Evolutionary conservation across 1,140 invertebrate genomes (phyloP).

Genomic region (Microvelia longipes): DNA sequence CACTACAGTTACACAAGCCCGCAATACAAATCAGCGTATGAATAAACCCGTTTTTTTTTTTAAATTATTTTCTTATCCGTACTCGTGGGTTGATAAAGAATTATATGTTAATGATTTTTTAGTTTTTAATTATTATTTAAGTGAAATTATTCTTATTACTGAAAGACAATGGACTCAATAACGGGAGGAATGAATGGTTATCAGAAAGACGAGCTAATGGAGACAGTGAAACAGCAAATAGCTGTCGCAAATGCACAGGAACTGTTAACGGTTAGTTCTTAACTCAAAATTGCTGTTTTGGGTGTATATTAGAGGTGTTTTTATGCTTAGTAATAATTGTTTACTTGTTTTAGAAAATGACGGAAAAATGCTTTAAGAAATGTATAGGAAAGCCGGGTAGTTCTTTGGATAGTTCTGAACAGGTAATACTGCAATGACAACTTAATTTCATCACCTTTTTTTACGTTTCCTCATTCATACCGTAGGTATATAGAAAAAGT

Average conservation of each 20-base stretch:
- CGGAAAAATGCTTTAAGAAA: constrained; percentile 93
- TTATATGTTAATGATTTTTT: no score
- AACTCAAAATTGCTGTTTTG: not conserved
- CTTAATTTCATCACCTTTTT: not conserved
- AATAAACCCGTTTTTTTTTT: no score
- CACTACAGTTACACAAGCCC: no score
- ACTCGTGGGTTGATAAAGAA: no score
- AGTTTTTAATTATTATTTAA: no score
- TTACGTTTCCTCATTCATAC: no score
- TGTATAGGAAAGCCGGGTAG: constrained; percentile 84
- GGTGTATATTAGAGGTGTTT: not conserved
- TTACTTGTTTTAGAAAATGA: constrained; percentile 67
- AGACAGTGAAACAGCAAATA: constrained; percentile 91
- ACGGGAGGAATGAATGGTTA: constrained; percentile 18
- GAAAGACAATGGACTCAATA: not conserved
- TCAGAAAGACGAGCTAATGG: constrained; percentile 82
- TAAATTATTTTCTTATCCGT: no score
- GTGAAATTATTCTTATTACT: no score
- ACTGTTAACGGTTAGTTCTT: constrained; percentile 53
- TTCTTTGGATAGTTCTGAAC: constrained; percentile 76
- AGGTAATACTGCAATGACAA: constrained; percentile 45
- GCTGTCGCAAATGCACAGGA: constrained; percentile 88
- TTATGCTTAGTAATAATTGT: not conserved
- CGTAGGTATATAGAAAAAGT: no score
- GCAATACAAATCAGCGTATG: no score